Base-by-base conservation (phyloP, 1,140 invertebrate genomes). In the Luehdorfia chinensis region DNA sequence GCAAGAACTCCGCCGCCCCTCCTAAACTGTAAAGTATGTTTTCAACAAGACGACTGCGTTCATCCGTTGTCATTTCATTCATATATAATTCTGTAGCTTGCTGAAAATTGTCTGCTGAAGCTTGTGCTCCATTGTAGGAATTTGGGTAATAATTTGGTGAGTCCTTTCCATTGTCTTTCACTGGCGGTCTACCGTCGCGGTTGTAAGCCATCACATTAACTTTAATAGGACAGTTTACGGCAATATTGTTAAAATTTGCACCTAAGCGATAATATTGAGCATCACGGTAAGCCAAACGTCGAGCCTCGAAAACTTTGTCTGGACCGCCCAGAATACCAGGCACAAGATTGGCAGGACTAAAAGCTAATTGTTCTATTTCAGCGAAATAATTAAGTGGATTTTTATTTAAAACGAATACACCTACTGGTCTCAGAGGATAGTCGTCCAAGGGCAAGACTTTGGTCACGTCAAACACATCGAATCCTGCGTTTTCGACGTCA, bases 81-180 rank as follows among this genome's bases (percentile, higher is more conserved):
- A 89, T 90, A 89, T 93, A 99, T 86, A 98, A 96, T 11, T 88
- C 80, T 6, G 88, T 90, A 0, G 92, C 91, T 87, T 99, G 97
- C 1, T 91, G 89, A 69, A 92, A 98, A 76, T 98, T 97, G 13
- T 88, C 78, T 31, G 80, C 66, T 46, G 87, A 87, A 28, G 90
- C 89, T 12, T 89, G 75, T 0, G 96, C 94, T 0, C 96, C 96
- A 47, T 87, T 85, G 75, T 97, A 99, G 50, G 95, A 97, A 81
- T 98, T 98, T 0, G 97, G 97, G 87, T 91, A 97, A 75, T 98
- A 98, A 84, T 98, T 98, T 1, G 97, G 97, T 6, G 93, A 93
- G 36, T 93, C 94, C 59, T 87, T 91, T 87, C 93, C 89, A 62
- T 91, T 92, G 32, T 90, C 87, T 61, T 90, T 86, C 7, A 89